These are phyloP conservation scores for Fragum fragum DNA, from an alignment of 2,888 invertebrate species.

Conservation along the genomic window DNA sequence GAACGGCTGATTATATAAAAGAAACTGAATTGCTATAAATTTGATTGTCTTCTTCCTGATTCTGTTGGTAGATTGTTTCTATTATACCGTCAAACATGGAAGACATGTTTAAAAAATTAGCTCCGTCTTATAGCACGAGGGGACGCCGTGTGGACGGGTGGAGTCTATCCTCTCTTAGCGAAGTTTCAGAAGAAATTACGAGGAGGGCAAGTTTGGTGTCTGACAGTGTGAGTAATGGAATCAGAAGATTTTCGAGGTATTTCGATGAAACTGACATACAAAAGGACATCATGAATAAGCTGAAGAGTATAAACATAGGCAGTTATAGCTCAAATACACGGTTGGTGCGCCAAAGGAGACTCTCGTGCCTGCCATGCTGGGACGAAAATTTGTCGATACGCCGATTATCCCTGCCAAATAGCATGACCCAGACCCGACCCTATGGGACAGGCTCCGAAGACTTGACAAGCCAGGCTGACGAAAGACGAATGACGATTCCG, in stretches of 20 bases:
- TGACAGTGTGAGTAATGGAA: neutral
- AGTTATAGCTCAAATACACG: neutral
- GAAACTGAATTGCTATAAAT: no score
- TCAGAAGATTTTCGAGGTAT: neutral
- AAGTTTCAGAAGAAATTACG: neutral
- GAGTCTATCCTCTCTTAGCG: neutral
- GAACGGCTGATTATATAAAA: no score
- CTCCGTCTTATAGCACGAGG: no score
- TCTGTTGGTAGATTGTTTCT: no score
- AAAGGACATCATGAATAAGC: neutral
- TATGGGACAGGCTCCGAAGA: neutral
- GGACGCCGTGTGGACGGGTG: neutral
- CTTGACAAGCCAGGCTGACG: neutral
- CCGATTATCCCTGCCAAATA: neutral
- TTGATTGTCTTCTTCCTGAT: no score
- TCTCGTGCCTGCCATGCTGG: neutral
- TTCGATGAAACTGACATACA: slow-evolving; percentile 2
- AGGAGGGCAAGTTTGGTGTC: neutral
- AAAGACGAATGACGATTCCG: neutral
- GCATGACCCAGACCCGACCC: neutral
- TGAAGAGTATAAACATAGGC: neutral
- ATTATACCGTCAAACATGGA: no score
- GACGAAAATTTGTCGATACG: neutral
- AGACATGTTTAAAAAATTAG: no score
- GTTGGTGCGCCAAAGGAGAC: neutral